Percentiles rank a stretch among this genome's conserved stretches.
Evolutionary conservation across 2,888 invertebrate species (phyloP).

Genomic region (Diloba caeruleocephala): DNA sequence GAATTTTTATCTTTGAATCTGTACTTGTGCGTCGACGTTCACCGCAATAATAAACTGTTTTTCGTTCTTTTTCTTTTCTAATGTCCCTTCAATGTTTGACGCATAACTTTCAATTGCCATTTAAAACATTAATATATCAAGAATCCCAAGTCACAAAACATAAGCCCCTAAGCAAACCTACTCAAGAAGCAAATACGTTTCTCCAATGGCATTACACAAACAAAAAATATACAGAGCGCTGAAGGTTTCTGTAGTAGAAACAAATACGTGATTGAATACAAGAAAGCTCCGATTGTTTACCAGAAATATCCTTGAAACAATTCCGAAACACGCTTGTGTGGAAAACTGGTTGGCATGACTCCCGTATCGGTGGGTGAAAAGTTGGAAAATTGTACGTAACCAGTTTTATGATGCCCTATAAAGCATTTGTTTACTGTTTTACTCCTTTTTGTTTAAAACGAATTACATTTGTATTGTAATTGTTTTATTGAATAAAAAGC

Average conservation of each 20-base stretch:
- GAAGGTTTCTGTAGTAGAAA: constrained; percentile 29
- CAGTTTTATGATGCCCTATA: too few relatives aligned
- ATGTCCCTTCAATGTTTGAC: too few relatives aligned
- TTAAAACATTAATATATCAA: too few relatives aligned
- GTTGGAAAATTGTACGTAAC: constrained; percentile 17
- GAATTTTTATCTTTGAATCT: too few relatives aligned
- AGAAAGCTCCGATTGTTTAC: constrained; percentile 27
- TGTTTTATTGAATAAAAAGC: too few relatives aligned
- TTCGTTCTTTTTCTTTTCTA: too few relatives aligned
- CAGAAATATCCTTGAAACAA: constrained; percentile 41
- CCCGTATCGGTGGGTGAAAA: constrained; percentile 21
- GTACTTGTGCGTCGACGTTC: too few relatives aligned
- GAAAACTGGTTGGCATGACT: constrained; percentile 31
- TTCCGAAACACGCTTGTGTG: constrained; percentile 24
- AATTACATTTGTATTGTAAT: too few relatives aligned
- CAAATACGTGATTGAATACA: constrained; percentile 36
- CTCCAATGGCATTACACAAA: neutral
- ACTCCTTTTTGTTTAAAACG: constrained; percentile 9
- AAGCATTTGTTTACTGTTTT: constrained; percentile 13
- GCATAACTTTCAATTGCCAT: too few relatives aligned
- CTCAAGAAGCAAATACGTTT: constrained; percentile 5
- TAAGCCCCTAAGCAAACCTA: neutral
- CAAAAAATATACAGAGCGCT: constrained; percentile 23
- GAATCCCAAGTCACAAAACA: neutral
- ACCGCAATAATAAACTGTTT: too few relatives aligned